Evolutionary conservation across 2,797 vertebrate genomes (phyloP).

Genomic region (Acrossocheilus fasciatus): DNA sequence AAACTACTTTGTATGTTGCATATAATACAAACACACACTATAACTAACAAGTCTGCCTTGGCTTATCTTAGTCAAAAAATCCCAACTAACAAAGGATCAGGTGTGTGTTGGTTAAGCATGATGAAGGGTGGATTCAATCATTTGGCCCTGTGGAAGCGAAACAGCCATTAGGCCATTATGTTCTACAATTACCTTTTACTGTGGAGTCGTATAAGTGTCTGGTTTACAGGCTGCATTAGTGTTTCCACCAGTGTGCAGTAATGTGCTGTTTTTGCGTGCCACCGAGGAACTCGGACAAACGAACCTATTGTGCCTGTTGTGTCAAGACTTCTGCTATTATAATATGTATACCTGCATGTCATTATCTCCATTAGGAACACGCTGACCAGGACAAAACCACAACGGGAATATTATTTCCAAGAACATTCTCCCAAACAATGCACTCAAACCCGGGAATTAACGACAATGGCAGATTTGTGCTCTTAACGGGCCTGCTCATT

Average conservation of each 20-base stretch:
- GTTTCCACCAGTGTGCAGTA: conserved; percentile 78
- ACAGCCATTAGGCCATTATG: conserved; percentile 71
- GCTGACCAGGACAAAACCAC: conserved; percentile 47
- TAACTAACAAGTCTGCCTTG: not conserved
- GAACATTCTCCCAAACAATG: conserved; percentile 37
- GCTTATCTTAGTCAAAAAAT: conserved; percentile 42
- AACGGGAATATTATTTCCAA: conserved; percentile 39
- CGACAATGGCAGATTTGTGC: conserved; percentile 31
- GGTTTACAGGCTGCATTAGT: conserved; percentile 77
- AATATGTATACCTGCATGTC: conserved; percentile 53
- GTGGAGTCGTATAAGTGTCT: conserved; percentile 72
- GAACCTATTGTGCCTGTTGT: conserved; percentile 53
- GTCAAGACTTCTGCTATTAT: conserved; percentile 40
- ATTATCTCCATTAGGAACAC: conserved; percentile 59
- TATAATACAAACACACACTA: not conserved
- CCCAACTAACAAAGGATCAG: conserved; percentile 51
- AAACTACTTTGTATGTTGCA: not conserved
- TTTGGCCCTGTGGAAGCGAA: conserved; percentile 74
- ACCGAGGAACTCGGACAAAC: conserved; percentile 47
- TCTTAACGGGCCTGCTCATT: not conserved
- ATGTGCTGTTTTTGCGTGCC: conserved; percentile 72
- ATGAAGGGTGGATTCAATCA: conserved; percentile 48
- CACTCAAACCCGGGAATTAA: conserved; percentile 33
- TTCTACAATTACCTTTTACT: conserved; percentile 66
- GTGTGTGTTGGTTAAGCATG: conserved; percentile 52